Evolutionary conservation across 2,888 invertebrate genomes (phyloP), one percentile per base, ranked within the genome.

Genomic region (Torymus auratus): DNA sequence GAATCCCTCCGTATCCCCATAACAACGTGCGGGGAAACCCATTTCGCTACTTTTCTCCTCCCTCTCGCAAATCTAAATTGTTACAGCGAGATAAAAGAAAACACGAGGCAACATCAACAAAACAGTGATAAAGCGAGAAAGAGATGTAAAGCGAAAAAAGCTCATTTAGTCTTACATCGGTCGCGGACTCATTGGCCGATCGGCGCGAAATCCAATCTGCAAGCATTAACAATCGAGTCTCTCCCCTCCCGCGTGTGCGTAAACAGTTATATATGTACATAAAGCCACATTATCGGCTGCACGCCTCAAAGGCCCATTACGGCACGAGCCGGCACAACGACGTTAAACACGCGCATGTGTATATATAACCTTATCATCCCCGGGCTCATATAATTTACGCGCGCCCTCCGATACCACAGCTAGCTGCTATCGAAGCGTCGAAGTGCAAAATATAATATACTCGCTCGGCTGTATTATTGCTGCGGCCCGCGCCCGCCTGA

Each of bases 221-320:
- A 3, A 20, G 76, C 68, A 53, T 15, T 62, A 69, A 69, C 55
- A 69, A 65, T 65, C 15, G 28, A 2, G 7, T 41, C 41, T 41
- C 41, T 41, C 41, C 7, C 7, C 7, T 41, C 41, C 1, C 41
- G 5, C 67, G 70, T 52, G 70, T 15, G 5, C 67, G 70, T 52
- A 64, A 14, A 52, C 20, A 69, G 65, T 71, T 69, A 65, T n/a
- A 65, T 77, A 77, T 20, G 56, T 64, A 56, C 50, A 52, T 41
- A 60, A 20, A 55, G 60, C 12, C 56, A 62, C 55, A 67, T 78
- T 78, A 71, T 76, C 78, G 70, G 78, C 71, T 65, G n/a, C 60
- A 64, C 53, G 72, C 55, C 67, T 73, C 78, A 60, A 67, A 71
- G 71, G 41, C 53, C 23, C 28, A 78, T 78, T 78, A 67, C 28